Base-by-base conservation (phyloP, 2,113 vertebrate genomes). In the Passer domesticus region DNA sequence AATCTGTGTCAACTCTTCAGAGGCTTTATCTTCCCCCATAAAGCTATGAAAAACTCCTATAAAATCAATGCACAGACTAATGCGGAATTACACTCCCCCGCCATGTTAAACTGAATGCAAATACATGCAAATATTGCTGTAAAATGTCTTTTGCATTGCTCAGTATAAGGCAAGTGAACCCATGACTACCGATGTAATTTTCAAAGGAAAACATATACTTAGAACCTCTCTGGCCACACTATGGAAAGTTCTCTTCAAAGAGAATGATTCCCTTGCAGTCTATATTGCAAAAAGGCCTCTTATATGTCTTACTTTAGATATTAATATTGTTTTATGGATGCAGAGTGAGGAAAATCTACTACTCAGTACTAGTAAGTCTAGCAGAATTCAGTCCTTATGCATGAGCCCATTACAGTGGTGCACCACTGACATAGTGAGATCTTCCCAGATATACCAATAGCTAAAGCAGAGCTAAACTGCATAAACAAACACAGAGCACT, bases 121-220 rank as follows among this genome's bases (percentile, higher is more conserved):
- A 96, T 73, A 43, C 25, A 89, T 62, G 22, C 49, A 92, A 85
- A 94, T 67, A 92, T 88, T 87, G 64, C 83, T 80, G 47, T 53
- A 75, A 76, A 87, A 88, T 58, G 67, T 92, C 76, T 85, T 91
- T 43, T 67, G 73, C 52, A 23, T 19, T 55, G 69, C 68, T 68
- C 33, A 70, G 41, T 46, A 50, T 15, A 81, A 92, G 75, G 69
- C 64, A 81, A 92, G 79, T 10, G 49, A 94, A 94, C 50, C 86
- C 62, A 87, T 44, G 64, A 87, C 83, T 88, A 91, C 58, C 62
- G 49, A 69, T 70, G 43, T 20, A 67, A 83, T 86, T 96, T 89
- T 94, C 85, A 95, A 95, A 92, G 27, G n/a, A 25, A 90, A 78
- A 94, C 62, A 5, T 23, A 7, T 21, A 72, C 31, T 84, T 75